Percentiles rank a stretch among this genome's conserved stretches.
Conservation (phyloP, 1,140 invertebrate species). For the Panagrolaimus sp. region DNA sequence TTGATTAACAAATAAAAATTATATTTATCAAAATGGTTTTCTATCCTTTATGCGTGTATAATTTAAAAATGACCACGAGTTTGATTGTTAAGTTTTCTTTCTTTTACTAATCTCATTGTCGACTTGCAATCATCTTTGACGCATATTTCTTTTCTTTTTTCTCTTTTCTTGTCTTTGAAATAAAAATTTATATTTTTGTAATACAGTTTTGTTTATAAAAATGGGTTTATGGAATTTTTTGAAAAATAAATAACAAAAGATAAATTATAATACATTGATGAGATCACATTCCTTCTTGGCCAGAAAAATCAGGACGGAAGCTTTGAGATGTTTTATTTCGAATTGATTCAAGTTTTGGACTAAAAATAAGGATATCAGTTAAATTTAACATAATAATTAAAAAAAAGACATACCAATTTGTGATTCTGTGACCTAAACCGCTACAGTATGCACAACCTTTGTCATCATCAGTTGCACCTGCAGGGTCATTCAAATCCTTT, state of each 20-base stretch:
- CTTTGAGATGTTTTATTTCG: slow-evolving; percentile 95
- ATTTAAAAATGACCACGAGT: too few species aligned
- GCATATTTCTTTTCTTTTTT: too few species aligned
- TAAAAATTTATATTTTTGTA: too few species aligned
- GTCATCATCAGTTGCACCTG: slow-evolving; percentile 63
- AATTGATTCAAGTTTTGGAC: slow-evolving; percentile 94
- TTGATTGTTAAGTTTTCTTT: too few species aligned
- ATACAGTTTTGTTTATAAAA: too few species aligned
- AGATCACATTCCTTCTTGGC: slow-evolving; percentile 20
- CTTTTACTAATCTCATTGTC: too few species aligned
- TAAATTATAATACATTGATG: not conserved
- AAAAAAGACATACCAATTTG: slow-evolving; percentile 65
- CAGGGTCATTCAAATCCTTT: slow-evolving; percentile 68
- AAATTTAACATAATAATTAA: too few species aligned
- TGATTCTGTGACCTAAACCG: slow-evolving; percentile 94
- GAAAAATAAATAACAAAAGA: too few species aligned
- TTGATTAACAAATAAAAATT: slow-evolving; percentile 68
- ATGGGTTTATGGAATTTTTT: too few species aligned
- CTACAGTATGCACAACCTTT: slow-evolving; percentile 96
- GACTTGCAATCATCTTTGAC: too few species aligned
- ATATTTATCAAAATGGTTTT: not conserved
- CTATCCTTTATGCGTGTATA: too few species aligned
- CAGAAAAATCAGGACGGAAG: slow-evolving; percentile 68
- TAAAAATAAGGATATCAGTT: slow-evolving; percentile 60
- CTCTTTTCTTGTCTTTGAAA: not conserved